phyloP scores from a whole-genome alignment of 2,888 invertebrate species.

The Pyralis farinalis region DNA sequence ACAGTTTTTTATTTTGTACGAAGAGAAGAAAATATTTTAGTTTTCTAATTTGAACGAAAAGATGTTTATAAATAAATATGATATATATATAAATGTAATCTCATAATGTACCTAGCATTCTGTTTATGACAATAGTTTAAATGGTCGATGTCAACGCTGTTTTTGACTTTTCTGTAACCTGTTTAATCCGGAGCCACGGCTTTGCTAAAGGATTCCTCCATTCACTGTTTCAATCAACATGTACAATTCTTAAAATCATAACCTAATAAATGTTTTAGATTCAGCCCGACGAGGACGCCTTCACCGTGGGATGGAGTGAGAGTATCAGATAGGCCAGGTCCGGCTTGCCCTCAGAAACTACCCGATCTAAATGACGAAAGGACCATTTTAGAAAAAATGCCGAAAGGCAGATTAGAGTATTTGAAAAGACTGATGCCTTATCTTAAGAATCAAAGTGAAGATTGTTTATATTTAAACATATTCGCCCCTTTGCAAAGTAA shows the following conservation, averaged over 20 bases:
- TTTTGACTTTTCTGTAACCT: too few species aligned
- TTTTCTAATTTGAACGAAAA: too few species aligned
- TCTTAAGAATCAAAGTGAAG: slow-evolving; percentile 97
- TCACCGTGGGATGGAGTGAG: slow-evolving; percentile 95
- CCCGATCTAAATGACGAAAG: slow-evolving; percentile 92
- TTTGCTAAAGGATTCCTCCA: too few species aligned
- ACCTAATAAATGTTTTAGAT: slow-evolving; percentile 75
- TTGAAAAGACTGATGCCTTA: slow-evolving; percentile 93
- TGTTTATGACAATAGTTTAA: too few species aligned
- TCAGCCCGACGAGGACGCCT: slow-evolving; percentile 96
- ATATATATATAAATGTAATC: too few species aligned
- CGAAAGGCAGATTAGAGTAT: slow-evolving; percentile 94
- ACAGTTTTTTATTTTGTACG: too few species aligned
- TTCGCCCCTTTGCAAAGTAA: slow-evolving; percentile 97
- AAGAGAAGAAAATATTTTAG: too few species aligned
- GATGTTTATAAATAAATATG: too few species aligned
- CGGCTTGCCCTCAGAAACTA: slow-evolving; percentile 95
- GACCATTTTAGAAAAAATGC: slow-evolving; percentile 91
- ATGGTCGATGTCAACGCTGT: too few species aligned
- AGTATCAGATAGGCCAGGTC: slow-evolving; percentile 88
- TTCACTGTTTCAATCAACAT: too few species aligned
- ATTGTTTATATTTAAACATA: slow-evolving; percentile 98
- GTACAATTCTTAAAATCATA: neutral
- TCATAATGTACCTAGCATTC: too few species aligned
- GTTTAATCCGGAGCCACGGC: too few species aligned